Evolutionary conservation across 2,113 vertebrate species (phyloP).

Genomic region (Leptobrachium leishanense): DNA sequence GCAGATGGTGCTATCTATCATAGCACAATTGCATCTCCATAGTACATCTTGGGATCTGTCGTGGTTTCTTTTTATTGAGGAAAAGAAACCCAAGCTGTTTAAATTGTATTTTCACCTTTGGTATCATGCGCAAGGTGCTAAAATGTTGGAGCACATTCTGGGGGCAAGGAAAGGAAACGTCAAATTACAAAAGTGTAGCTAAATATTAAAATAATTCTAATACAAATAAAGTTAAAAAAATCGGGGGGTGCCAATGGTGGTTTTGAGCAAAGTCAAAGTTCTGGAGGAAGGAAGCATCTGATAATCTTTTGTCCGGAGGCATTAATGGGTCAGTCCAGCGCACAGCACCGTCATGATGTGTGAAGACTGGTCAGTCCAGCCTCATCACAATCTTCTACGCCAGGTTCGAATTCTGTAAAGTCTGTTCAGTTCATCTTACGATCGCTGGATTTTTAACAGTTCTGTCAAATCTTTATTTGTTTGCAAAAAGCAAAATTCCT

Average conservation of each 20-base stretch:
- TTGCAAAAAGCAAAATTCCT: too few species aligned
- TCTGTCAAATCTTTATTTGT: not conserved
- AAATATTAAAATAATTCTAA: slow-evolving; percentile 50
- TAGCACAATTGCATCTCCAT: too few species aligned
- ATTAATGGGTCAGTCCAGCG: slow-evolving; percentile 36
- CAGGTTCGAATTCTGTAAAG: not conserved
- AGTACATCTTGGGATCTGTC: too few species aligned
- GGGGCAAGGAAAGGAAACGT: slow-evolving; percentile 23
- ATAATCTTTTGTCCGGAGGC: slow-evolving; percentile 6
- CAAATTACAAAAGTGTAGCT: slow-evolving; percentile 33
- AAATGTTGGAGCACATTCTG: too few species aligned
- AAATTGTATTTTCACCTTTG: too few species aligned
- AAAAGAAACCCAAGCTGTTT: too few species aligned
- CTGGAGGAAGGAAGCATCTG: slow-evolving; percentile 33
- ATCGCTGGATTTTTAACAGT: not conserved
- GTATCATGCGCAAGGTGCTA: too few species aligned
- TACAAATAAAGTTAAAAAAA: slow-evolving; percentile 37
- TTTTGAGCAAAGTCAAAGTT: slow-evolving; percentile 25
- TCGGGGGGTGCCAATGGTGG: slow-evolving; percentile 41
- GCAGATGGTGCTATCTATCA: too few species aligned
- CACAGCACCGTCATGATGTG: not conserved
- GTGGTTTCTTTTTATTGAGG: too few species aligned
- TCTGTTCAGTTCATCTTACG: not conserved
- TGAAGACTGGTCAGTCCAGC: slow-evolving; percentile 36
- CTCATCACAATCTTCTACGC: slow-evolving; percentile 14